Evolutionary conservation across 2,797 vertebrate species (phyloP).

Genomic region (Lacerta bilineata): DNA sequence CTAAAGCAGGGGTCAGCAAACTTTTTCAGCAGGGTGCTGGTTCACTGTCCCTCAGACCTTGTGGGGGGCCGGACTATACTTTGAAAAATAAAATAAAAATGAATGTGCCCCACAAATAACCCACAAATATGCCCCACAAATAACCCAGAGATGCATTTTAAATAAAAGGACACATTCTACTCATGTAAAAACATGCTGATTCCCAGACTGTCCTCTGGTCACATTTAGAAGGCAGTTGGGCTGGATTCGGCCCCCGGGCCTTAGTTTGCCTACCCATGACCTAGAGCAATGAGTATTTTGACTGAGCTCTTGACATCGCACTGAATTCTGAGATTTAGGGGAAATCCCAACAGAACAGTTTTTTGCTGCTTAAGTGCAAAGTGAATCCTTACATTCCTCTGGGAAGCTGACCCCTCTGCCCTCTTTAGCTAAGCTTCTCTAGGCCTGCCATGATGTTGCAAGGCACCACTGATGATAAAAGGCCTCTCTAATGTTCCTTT

Average conservation of each 20-base stretch:
- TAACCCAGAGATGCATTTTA: too few relatives aligned
- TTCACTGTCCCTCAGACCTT: too few relatives aligned
- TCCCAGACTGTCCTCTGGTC: rapidly evolving
- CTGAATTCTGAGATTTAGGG: not conserved
- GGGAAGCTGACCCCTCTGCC: not conserved
- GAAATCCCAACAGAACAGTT: not conserved
- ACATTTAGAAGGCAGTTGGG: rapidly evolving
- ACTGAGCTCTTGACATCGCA: rapidly evolving
- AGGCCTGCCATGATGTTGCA: not conserved
- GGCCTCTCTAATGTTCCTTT: slow-evolving; percentile 56
- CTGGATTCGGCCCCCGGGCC: too few relatives aligned
- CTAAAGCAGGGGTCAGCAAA: too few relatives aligned
- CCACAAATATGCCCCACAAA: too few relatives aligned
- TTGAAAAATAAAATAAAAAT: too few relatives aligned
- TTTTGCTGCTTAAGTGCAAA: not conserved
- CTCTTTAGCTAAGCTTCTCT: not conserved
- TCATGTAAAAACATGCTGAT: too few relatives aligned
- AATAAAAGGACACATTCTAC: too few relatives aligned
- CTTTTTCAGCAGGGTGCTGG: too few relatives aligned
- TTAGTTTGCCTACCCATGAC: too few relatives aligned
- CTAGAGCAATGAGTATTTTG: not conserved
- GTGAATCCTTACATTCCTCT: not conserved
- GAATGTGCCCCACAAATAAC: too few relatives aligned
- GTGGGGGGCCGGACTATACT: too few relatives aligned
- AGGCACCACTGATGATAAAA: slow-evolving; percentile 1